Conservation (phyloP, 2,888 invertebrate genomes). For the Nephrotoma appendiculata region DNA sequence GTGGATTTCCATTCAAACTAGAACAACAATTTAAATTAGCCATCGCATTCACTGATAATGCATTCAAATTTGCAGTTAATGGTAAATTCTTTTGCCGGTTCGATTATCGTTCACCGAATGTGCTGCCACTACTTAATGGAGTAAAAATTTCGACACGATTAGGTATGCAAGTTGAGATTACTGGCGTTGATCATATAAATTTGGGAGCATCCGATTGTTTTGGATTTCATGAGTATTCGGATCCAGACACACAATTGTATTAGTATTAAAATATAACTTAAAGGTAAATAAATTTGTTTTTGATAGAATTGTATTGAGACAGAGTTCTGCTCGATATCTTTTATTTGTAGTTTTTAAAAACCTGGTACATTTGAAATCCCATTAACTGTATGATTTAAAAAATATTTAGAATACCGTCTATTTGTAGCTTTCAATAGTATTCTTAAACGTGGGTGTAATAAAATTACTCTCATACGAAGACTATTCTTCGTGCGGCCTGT, state of each 20-base stretch:
- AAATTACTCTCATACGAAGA: too few relatives aligned
- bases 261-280: background rate
- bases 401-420: too few relatives aligned
- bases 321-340: too few relatives aligned
- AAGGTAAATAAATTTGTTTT: background rate
- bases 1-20: constrained; percentile 29
- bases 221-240: constrained; percentile 27
- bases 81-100: constrained; percentile 26
- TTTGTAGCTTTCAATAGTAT: too few relatives aligned
- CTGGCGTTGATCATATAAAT: constrained; percentile 29
- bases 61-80: constrained; percentile 29
- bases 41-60: constrained; percentile 27
- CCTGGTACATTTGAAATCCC: too few relatives aligned
- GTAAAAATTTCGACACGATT: constrained; percentile 25
- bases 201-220: constrained; percentile 25
- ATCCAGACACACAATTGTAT: constrained; percentile 2
- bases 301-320: background rate
- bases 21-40: constrained; percentile 31
- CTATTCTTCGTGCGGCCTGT: too few relatives aligned
- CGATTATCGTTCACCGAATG: constrained; percentile 22
- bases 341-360: too few relatives aligned
- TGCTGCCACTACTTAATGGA: constrained; percentile 26
- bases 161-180: constrained; percentile 27
- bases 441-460: too few relatives aligned
- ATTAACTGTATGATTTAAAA: too few relatives aligned